Evolutionary conservation across 2,888 invertebrate species (phyloP), one percentile per base, ranked within the genome.

Genomic region (Aquatica leii): DNA sequence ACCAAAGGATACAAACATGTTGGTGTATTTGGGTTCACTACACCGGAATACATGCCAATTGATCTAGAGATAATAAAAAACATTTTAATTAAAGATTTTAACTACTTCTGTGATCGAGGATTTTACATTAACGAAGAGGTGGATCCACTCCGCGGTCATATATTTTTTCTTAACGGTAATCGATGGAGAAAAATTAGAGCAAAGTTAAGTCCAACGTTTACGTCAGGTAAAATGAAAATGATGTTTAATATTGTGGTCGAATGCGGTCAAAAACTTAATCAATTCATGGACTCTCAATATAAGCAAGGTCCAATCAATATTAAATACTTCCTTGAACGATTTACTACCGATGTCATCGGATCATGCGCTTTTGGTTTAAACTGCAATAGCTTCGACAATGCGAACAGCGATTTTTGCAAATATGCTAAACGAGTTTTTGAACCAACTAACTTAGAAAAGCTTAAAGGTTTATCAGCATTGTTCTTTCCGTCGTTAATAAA

Each of bases 191-290:
- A 80, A 15, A 75, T 89, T 18, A 82, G 90, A 9, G 66, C 81
- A 0, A 88, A 88, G 69, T 76, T 90, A 71, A 84, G 88, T 0
- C 87, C 89, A 0, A 84, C n/a, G n/a, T n/a, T n/a, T n/a, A n/a
- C n/a, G n/a, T n/a, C n/a, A n/a, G n/a, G n/a, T n/a, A n/a, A n/a
- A n/a, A n/a, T n/a, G n/a, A n/a, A n/a, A n/a, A n/a, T n/a, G n/a
- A n/a, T n/a, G n/a, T n/a, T n/a, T n/a, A n/a, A n/a, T n/a, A n/a
- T n/a, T n/a, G n/a, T n/a, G n/a, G n/a, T n/a, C n/a, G n/a, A n/a
- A n/a, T n/a, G 86, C 0, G 49, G 60, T 3, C 56, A 46, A 1
- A 58, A 59, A 9, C 24, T 68, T 34, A 43, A 58, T 21, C 49
- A 53, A 2, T 55, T 58, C 20, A 54, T 70, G 2, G n/a, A 17